Percentiles rank a stretch among this genome's conserved stretches.
Conservation (phyloP, 2,888 invertebrate species). For the Axea sp. region DNA sequence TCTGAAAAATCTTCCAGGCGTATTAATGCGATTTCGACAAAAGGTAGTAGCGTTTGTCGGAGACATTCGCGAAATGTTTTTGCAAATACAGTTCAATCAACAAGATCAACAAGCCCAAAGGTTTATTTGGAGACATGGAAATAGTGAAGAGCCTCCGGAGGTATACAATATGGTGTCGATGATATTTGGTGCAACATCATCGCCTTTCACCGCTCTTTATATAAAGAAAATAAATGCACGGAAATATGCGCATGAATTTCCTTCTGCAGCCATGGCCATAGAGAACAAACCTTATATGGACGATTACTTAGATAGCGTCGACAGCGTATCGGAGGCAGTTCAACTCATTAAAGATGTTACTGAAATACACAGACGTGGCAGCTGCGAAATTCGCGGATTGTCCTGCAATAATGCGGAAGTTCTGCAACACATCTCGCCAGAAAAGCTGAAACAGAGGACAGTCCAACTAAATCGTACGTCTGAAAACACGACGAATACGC, state of each 20-base stretch:
- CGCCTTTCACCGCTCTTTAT: slow-evolving; percentile 55
- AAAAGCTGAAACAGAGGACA: too few relatives aligned
- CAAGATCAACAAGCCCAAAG: slow-evolving; percentile 67
- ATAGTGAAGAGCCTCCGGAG: slow-evolving; percentile 57
- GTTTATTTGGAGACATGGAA: slow-evolving; percentile 20
- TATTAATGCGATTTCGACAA: slow-evolving; percentile 65
- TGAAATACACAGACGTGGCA: not conserved
- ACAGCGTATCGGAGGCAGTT: not conserved
- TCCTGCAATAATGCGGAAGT: slow-evolving; percentile 15
- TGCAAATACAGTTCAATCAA: slow-evolving; percentile 65
- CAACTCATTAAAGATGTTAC: not conserved
- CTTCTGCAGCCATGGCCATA: too few relatives aligned
- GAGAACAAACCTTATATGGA: not conserved
- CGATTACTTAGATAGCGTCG: slow-evolving; percentile 30
- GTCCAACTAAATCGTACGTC: too few relatives aligned
- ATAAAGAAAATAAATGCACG: slow-evolving; percentile 64
- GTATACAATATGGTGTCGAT: slow-evolving; percentile 65
- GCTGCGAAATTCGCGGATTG: slow-evolving; percentile 2
- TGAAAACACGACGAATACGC: too few relatives aligned
- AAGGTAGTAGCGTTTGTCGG: slow-evolving; percentile 29
- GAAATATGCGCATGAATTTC: not conserved
- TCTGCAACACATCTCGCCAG: slow-evolving; percentile 15
- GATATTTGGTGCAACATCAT: slow-evolving; percentile 63
- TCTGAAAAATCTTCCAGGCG: slow-evolving; percentile 11
- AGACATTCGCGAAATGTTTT: slow-evolving; percentile 73